Evolutionary conservation across 2,888 invertebrate genomes (phyloP), one percentile per base, ranked within the genome.

Genomic region (Metacarcinus magister): DNA sequence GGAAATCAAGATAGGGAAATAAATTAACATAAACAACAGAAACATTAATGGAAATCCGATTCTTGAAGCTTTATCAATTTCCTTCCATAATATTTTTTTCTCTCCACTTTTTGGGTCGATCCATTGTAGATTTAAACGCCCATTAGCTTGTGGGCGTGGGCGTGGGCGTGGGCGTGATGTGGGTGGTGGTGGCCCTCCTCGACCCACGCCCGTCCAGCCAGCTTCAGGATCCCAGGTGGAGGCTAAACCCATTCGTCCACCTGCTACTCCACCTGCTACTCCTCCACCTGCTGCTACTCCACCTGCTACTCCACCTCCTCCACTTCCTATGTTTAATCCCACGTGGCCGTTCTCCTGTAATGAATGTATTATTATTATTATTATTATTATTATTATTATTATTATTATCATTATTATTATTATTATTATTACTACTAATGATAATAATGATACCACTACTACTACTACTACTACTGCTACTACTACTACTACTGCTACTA

Each of bases 11-110:
- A 98, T 98, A 0, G 98, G 98, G 98, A 99, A 99, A 97, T 98
- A 99, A 97, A 98, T 98, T 0, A 98, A 98, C 95, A 98, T 98
- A 97, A 99, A 99, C 32, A 98, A 98, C 32, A 98, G 98, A 97
- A 99, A 99, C n/a, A 98, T 97, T 28, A 98, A 98, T 10, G 99
- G 99, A 97, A 99, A 99, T 7, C 98, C 98, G 93, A 98, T 98
- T 94, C 98, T 98, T 4, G 98, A 98, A 4, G 98, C 98, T 97
- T 98, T 98, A 97, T 99, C 99, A 97, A 99, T 98, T 98, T 98
- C 98, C 95, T 98, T 98, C 98, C 98, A 99, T 97, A 98, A 98
- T n/a, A 98, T 98, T 97, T 98, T 98, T 97, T 98, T 98, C 97
- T 98, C 98, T 2, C 98, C 98, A 0, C 96, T 97, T 97, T 97